Conservation (phyloP, 2,888 invertebrate species). For the Nemurella pictetii region DNA sequence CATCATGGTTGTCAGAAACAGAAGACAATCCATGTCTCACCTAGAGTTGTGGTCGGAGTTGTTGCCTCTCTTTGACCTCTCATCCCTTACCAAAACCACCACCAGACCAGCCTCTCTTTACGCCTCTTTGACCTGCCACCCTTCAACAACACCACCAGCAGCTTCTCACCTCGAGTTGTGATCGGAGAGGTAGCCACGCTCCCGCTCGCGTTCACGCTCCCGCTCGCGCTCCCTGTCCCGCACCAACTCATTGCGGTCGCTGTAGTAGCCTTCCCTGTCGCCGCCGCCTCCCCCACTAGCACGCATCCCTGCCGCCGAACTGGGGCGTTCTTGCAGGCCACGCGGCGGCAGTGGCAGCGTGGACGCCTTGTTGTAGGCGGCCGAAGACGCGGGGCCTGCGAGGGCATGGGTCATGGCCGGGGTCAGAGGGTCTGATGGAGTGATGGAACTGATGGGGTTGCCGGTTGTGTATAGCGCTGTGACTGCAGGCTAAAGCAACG, state of each 20-base stretch:
- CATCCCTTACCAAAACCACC: neutral
- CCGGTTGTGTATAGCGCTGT: too few species aligned
- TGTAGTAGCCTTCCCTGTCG: slow-evolving; percentile 84
- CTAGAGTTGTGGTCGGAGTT: too few species aligned
- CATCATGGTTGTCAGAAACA: too few species aligned
- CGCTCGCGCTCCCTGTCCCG: slow-evolving; percentile 74
- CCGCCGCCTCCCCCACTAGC: slow-evolving; percentile 69
- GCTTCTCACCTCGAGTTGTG: slow-evolving; percentile 76
- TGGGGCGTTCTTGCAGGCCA: slow-evolving; percentile 62
- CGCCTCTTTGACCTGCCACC: neutral
- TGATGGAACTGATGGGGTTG: too few species aligned
- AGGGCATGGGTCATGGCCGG: too few species aligned
- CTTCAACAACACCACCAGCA: slow-evolving; percentile 35
- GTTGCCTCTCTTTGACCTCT: neutral
- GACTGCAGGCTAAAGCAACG: too few species aligned
- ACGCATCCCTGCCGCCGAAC: slow-evolving; percentile 57
- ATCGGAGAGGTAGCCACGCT: slow-evolving; percentile 78
- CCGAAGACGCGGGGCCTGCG: slow-evolving; percentile 61
- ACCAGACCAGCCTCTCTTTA: neutral
- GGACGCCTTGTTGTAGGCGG: slow-evolving; percentile 76
- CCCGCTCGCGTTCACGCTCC: slow-evolving; percentile 56
- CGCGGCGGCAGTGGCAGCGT: slow-evolving; percentile 80
- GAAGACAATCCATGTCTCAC: too few species aligned
- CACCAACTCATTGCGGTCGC: slow-evolving; percentile 84
- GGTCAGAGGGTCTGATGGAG: too few species aligned